Evolutionary conservation across 2,113 vertebrate species (phyloP), one percentile per base, ranked within the genome.

Genomic region (Apaloderma vittatum): DNA sequence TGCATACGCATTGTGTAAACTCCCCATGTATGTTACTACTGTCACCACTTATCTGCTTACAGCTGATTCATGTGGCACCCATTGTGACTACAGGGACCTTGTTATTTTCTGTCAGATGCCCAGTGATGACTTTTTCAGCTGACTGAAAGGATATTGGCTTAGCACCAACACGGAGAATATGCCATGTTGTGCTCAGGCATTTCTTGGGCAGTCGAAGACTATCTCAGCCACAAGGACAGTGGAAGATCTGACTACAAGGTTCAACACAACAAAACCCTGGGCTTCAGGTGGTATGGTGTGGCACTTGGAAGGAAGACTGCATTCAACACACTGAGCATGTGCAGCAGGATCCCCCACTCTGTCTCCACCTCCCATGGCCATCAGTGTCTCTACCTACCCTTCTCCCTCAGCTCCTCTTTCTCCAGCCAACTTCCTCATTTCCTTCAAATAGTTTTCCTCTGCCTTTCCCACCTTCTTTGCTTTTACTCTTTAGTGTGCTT

Each of bases 21-120:
- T 63, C 15, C 34, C 18, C 3, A 10, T n/a, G 15, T 62, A 20
- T 14, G 4, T 21, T 79, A 30, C 27, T 37, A 36, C 21, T 59
- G 34, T 40, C 20, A 36, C 0, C 1, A 6, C 13, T 68, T 52
- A 29, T 8, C 49, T 7, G 54, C 45, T 88, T 29, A 21, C 0
- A 3, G 13, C 20, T 73, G 75, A 45, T 37, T 57, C 2, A 4
- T 32, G 18, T 32, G 48, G 45, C 16, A 26, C 3, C 19, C 18
- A 24, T 6, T 76, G 30, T 32, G 32, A 63, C 37, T 62, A n/a
- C 20, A 63, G 34, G 1, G 4, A 32, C 34, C 27, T 20, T 84
- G 21, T 20, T 61, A 20, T 72, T 82, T 77, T n/a, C 58, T 92
- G 29, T 66, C 67, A 78, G 66, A 54, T 46, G n/a, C 19, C 48